These are phyloP conservation scores for Mugil cephalus DNA, from an alignment of 2,113 vertebrate species.

Conservation along the genomic window DNA sequence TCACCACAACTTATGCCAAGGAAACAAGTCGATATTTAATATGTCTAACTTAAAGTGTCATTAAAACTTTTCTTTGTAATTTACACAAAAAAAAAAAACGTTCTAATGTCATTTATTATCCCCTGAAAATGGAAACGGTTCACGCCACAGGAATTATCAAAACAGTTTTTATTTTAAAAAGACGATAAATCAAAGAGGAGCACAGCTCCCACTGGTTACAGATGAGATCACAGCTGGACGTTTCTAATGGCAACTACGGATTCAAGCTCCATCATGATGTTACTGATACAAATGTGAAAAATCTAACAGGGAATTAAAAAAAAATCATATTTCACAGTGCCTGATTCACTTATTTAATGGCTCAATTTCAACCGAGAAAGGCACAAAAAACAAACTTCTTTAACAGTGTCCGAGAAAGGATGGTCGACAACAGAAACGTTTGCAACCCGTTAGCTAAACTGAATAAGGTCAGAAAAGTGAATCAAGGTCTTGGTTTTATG, in stretches of 20 bases:
- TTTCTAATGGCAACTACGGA: conserved; percentile 60
- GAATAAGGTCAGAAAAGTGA: neutral
- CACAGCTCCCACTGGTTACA: conserved; percentile 62
- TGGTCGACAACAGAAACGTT: too few relatives aligned
- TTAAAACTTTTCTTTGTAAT: conserved; percentile 75
- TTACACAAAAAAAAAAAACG: conserved; percentile 42
- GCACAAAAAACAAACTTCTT: conserved; percentile 28
- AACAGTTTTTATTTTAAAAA: conserved; percentile 54
- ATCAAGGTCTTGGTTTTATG: conserved; percentile 13
- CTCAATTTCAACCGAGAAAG: conserved; percentile 34
- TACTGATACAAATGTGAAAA: neutral
- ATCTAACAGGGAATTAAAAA: neutral
- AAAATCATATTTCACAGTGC: conserved; percentile 24
- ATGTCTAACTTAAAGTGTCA: conserved; percentile 72
- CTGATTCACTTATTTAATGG: conserved; percentile 6
- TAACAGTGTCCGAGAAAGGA: neutral
- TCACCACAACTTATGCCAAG: conserved; percentile 68
- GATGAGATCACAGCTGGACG: conserved; percentile 24
- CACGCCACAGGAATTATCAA: conserved; percentile 36
- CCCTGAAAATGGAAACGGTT: neutral
- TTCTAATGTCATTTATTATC: neutral
- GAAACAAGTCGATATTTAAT: conserved; percentile 69
- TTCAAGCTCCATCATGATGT: neutral
- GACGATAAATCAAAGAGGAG: conserved; percentile 41
- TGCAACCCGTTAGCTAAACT: too few relatives aligned